These are phyloP conservation scores for Heliconius nattereri DNA, from an alignment of 1,140 invertebrate genomes.

Conservation along the genomic window DNA sequence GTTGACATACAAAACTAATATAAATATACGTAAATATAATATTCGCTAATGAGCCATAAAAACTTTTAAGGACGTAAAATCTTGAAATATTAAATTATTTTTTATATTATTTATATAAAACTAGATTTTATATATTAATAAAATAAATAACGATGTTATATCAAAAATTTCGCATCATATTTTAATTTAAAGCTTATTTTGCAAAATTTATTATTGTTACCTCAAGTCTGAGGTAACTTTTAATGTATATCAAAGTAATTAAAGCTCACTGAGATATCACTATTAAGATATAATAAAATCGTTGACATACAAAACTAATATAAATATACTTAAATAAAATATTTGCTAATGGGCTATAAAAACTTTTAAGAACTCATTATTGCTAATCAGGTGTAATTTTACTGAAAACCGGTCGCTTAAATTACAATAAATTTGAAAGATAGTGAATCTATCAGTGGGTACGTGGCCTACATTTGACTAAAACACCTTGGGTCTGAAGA, in stretches of 20 bases:
- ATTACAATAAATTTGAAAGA: conserved; percentile 29
- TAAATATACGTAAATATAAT: background rate
- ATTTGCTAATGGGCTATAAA: conserved; percentile 22
- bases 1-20: background rate
- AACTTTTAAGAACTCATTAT: conserved; percentile 28
- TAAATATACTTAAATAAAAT: background rate
- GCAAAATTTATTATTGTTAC: background rate
- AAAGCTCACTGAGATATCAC: background rate
- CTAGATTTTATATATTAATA: too few relatives aligned
- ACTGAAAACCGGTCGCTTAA: conserved; percentile 22
- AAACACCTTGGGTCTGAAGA: conserved; percentile 15
- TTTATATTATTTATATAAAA: too few relatives aligned
- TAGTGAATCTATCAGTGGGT: conserved; percentile 15
- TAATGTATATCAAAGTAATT: background rate
- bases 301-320: background rate
- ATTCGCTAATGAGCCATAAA: conserved; percentile 23
- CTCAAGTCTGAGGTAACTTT: background rate
- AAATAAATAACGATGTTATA: background rate
- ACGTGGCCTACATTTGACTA: conserved; percentile 15
- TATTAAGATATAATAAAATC: background rate
- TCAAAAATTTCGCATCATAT: background rate
- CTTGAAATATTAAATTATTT: too few relatives aligned
- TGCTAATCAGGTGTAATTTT: conserved; percentile 21
- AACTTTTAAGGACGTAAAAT: conserved; percentile 11
- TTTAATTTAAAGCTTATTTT: background rate